Evolutionary conservation across 1,140 invertebrate genomes (phyloP).

Genomic region (Habropoda laboriosa): DNA sequence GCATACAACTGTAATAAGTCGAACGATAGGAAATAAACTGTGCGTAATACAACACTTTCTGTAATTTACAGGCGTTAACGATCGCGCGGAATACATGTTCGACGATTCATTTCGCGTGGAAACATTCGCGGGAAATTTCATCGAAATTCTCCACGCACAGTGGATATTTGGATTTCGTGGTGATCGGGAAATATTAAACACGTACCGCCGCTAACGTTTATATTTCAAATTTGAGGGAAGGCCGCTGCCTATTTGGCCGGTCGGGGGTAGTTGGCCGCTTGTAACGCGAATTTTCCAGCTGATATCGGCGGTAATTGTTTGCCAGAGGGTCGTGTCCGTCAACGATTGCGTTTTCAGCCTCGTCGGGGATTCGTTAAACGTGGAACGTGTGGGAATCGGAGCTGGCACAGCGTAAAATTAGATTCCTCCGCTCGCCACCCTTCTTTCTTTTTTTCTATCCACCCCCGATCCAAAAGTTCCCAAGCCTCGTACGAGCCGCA

Average conservation of each 20-base stretch:
- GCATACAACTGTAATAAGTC: too few species aligned
- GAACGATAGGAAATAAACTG: too few species aligned
- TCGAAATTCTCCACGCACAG: neutral
- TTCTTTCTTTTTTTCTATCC: neutral
- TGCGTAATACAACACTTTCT: too few species aligned
- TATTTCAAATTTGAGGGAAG: neutral
- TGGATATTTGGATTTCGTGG: neutral
- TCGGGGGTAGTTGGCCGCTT: neutral
- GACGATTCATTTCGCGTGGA: neutral
- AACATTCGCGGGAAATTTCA: too few species aligned
- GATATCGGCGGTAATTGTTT: neutral
- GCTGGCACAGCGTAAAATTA: conserved; percentile 21
- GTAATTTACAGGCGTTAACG: neutral
- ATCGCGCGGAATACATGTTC: neutral
- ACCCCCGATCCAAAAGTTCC: too few species aligned
- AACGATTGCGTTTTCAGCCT: neutral
- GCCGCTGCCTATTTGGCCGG: neutral
- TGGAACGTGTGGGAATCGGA: neutral
- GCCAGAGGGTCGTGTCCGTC: neutral
- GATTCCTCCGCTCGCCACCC: neutral
- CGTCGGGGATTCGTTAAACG: conserved; percentile 10
- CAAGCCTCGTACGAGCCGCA: too few species aligned
- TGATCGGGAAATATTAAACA: conserved; percentile 9
- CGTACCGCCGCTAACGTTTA: neutral
- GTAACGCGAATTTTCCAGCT: neutral